Conservation (phyloP, 2,113 vertebrate species). For the Rhinogobius similis region DNA sequence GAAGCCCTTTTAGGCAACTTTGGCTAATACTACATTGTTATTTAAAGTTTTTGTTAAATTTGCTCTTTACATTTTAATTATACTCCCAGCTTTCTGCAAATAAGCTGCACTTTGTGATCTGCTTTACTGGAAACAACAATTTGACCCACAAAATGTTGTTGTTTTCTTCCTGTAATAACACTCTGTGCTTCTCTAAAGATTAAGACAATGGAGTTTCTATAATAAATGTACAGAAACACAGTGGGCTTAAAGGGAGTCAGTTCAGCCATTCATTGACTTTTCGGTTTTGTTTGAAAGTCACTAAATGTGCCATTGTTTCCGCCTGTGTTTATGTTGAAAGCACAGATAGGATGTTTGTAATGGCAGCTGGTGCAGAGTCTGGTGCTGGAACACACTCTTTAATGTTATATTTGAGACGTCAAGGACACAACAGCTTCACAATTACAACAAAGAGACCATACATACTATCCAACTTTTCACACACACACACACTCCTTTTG, state of each 20-base stretch:
- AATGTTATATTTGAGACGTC: neutral
- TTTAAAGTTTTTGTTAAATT: neutral
- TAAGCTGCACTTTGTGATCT: neutral
- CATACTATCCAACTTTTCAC: neutral
- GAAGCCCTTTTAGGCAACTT: no score
- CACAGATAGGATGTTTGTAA: no score
- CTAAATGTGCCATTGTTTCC: neutral
- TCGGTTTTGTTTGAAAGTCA: neutral
- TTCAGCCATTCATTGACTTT: neutral
- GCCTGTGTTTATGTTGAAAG: neutral
- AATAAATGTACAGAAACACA: neutral
- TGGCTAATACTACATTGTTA: no score
- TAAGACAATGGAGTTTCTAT: neutral
- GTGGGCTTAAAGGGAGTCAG: neutral
- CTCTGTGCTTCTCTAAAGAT: neutral
- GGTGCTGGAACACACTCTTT: neutral
- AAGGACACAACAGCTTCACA: neutral
- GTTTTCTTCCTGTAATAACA: neutral
- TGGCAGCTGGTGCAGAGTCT: neutral
- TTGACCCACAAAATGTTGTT: neutral
- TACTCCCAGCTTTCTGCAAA: no score
- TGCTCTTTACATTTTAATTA: neutral
- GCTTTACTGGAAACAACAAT: no score
- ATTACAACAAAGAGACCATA: neutral
- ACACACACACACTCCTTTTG: neutral